These are phyloP conservation scores for Metopolophium dirhodum DNA, from an alignment of 1,140 invertebrate species.

Conservation along the genomic window DNA sequence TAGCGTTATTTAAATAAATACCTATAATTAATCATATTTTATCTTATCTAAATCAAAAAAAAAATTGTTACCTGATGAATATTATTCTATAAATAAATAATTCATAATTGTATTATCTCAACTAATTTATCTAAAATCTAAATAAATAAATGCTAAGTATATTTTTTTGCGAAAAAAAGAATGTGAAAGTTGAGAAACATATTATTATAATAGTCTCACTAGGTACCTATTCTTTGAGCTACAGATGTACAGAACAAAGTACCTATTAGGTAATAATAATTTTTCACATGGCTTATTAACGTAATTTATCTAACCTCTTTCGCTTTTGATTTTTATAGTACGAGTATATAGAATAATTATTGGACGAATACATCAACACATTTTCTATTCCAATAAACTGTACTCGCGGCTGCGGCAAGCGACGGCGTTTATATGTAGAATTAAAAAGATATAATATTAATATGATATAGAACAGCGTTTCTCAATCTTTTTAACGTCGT, in stretches of 20 bases:
- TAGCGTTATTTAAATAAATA: neutral
- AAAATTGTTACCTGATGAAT: neutral
- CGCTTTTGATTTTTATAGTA: neutral
- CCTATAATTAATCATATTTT: neutral
- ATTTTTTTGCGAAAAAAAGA: neutral
- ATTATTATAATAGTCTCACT: too few species aligned
- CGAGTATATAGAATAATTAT: too few species aligned
- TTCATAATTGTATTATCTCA: too few species aligned
- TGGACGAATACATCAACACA: too few species aligned
- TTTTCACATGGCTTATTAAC: neutral
- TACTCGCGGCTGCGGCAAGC: too few species aligned
- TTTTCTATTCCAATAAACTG: neutral
- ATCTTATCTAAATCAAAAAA: neutral
- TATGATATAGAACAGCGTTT: neutral
- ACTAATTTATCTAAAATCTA: neutral
- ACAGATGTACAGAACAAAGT: neutral
- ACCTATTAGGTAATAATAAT: neutral
- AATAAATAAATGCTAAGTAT: neutral
- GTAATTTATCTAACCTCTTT: neutral
- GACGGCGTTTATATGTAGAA: neutral
- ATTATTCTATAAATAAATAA: neutral
- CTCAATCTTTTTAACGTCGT: too few species aligned
- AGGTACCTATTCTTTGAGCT: too few species aligned
- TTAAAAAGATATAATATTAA: neutral
- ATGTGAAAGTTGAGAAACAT: neutral